These are phyloP conservation scores for Spodoptera picta DNA, from an alignment of 2,888 invertebrate species.

Conservation along the genomic window DNA sequence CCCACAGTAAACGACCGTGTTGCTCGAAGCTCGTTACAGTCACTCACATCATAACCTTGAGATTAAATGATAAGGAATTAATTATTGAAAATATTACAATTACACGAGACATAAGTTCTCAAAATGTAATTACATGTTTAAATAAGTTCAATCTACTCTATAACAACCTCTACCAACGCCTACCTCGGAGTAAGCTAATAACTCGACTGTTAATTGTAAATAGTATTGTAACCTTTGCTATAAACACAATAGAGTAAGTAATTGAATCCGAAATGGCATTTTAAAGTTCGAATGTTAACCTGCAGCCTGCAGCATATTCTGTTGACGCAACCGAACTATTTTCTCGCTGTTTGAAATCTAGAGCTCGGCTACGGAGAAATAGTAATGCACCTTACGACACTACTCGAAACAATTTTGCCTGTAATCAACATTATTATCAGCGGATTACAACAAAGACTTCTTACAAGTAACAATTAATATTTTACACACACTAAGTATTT, in stretches of 20 bases:
- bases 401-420: constrained; percentile 48
- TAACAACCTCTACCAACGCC: constrained; percentile 15
- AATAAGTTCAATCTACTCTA: neutral
- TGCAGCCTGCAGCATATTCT: constrained; percentile 31
- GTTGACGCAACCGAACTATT: constrained; percentile 59
- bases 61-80: constrained; percentile 25
- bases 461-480: constrained; percentile 15
- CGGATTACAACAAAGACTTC: constrained; percentile 29
- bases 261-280: constrained; percentile 51
- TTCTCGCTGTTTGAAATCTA: constrained; percentile 57
- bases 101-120: neutral
- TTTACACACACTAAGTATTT: too few species aligned
- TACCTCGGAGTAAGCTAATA: constrained; percentile 19
- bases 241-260: constrained; percentile 49
- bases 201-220: constrained; percentile 34
- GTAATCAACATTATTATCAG: constrained; percentile 49
- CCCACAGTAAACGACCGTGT: constrained; percentile 23
- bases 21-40: constrained; percentile 11
- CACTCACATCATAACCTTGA: constrained; percentile 17
- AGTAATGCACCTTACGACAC: constrained; percentile 53
- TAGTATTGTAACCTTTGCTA: constrained; percentile 52
- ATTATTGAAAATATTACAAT: neutral
- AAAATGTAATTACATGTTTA: neutral
- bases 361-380: constrained; percentile 55
- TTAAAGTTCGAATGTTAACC: constrained; percentile 53